Evolutionary conservation across 35 echinoderm and acorn worm genomes (phyloP), one percentile per base, ranked within the genome.

Genomic region (Amphiura filiformis): DNA sequence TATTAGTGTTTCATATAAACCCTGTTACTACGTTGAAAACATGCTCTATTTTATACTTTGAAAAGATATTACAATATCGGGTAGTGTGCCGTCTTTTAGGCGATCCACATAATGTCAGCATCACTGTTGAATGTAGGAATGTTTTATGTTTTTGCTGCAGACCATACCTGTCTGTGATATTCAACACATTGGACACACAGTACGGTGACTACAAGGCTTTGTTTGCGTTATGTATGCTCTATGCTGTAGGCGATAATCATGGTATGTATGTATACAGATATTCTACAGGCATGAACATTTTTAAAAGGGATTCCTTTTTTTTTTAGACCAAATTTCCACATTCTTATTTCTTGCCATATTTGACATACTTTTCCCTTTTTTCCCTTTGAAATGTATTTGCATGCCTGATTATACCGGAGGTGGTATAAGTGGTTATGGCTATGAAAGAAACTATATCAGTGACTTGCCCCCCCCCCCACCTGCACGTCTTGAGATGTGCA

Each of bases 161-260:
- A 75, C 92, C 92, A 36, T 98, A 98, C 39, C 80, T 94, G 61
- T 75, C 88, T 39, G 89, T 85, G 35, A 80, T 97, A 34, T 75
- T 97, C 2, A 94, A 89, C 37, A 39, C 92, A 64, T 77, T 94
- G 65, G 93, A 92, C 83, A 91, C 91, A 39, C 84, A 81, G 1
- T 76, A 85, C 31, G 89, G 92, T 87, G 96, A 98, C 79, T 94
- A 98, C 86, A 86, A 57, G 31, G 86, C 96, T 7, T 56, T 98
- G 32, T 90, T 98, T 37, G 82, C 96, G 20, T 78, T 98, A 9
- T 98, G 96, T 86, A 36, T 94, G 26, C 78, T 98, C 35, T 91
- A 98, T 90, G 96, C 96, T 31, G 91, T 98, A 41, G 86, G 96
- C 20, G 83, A 38, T 47, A 93, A 91, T 88, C 56, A 97, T 78